A percentile compares a stretch with the other conserved stretches of the same genome.
Conservation (phyloP, 2,888 invertebrate species). For the Tethea ocularis region DNA sequence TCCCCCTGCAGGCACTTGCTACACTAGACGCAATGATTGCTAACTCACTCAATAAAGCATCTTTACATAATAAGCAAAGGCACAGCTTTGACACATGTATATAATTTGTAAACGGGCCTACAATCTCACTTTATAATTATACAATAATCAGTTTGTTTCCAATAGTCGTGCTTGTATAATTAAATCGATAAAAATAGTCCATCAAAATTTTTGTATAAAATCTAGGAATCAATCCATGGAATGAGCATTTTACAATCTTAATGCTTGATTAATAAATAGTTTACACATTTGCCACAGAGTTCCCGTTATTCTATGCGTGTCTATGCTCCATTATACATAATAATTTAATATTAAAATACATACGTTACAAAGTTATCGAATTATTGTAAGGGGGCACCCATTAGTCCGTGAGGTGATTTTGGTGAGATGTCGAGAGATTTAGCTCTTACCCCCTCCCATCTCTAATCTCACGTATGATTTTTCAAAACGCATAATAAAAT, state of each 20-base stretch:
- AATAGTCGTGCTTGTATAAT: slow-evolving; percentile 35
- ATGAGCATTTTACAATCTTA: slow-evolving; percentile 26
- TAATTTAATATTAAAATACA: background rate
- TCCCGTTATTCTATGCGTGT: background rate
- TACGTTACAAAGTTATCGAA: background rate
- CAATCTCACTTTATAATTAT: background rate
- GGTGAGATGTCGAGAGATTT: too few relatives aligned
- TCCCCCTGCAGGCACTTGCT: background rate
- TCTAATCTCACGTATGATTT: too few relatives aligned
- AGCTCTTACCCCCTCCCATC: too few relatives aligned
- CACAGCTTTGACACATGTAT: slow-evolving; percentile 10
- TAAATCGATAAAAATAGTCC: slow-evolving; percentile 38
- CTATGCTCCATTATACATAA: background rate
- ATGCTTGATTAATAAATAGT: background rate
- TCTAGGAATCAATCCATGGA: slow-evolving; percentile 53
- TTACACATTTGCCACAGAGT: background rate
- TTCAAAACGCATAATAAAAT: too few relatives aligned
- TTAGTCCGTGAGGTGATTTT: too few relatives aligned
- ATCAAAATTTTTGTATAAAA: slow-evolving; percentile 23
- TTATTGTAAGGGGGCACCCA: too few relatives aligned
- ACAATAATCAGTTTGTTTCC: slow-evolving; percentile 5
- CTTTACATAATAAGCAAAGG: slow-evolving; percentile 11
- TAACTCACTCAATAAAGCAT: background rate
- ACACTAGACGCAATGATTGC: background rate
- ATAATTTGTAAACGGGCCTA: background rate